Conservation (phyloP, 1,140 invertebrate species). For the honey bee (Apis mellifera) region Amel_HAv3.1 CM009932.2:15764001-15764500, state of each 20-base stretch:
- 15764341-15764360: constrained; percentile 98
- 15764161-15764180: constrained; percentile 96
- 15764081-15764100: constrained; percentile 97
- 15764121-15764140: constrained; percentile 96
- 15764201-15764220: constrained; percentile 94
- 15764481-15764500: constrained; percentile 87
- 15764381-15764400: not conserved
- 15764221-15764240: constrained; percentile 93
- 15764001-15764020: constrained; percentile 90
- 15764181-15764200: constrained; percentile 96
- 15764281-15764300: constrained; percentile 98
- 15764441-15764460: not conserved
- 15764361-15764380: not conserved
- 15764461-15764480: constrained; percentile 40
- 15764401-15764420: not conserved
- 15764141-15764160: constrained; percentile 98
- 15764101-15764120: constrained; percentile 97
- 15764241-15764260: constrained; percentile 98
- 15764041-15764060: constrained; percentile 90
- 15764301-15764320: constrained; percentile 94
- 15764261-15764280: constrained; percentile 96
- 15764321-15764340: constrained; percentile 97
- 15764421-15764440: not conserved
- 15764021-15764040: constrained; percentile 87
- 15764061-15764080: constrained; percentile 95